Conservation (phyloP, 2,888 invertebrate genomes). For the Colostygia pectinataria region DNA sequence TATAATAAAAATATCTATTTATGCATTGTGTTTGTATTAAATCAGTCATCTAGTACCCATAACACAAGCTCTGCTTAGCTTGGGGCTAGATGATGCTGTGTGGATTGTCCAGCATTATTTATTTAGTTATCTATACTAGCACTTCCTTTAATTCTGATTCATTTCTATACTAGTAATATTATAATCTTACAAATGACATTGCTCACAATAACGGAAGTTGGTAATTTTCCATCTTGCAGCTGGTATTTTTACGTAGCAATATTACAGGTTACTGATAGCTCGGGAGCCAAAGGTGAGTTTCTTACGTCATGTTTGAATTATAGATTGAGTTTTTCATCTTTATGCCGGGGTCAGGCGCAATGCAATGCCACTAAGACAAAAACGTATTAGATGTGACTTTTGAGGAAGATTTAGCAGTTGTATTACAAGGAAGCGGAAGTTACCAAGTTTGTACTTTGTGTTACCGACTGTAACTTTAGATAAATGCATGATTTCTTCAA, state of each 20-base stretch:
- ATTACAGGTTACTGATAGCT: neutral
- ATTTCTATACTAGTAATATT: neutral
- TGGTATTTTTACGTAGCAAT: neutral
- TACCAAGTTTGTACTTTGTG: no score
- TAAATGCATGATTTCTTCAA: no score
- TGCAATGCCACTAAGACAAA: neutral
- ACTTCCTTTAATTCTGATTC: neutral
- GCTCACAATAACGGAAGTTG: constrained; percentile 10
- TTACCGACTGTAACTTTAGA: no score
- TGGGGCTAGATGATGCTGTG: no score
- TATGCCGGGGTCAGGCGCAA: constrained; percentile 3
- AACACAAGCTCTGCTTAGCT: no score
- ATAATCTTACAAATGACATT: neutral
- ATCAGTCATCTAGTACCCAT: no score
- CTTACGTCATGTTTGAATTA: constrained; percentile 4
- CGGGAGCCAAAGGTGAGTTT: constrained; percentile 2
- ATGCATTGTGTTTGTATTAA: no score
- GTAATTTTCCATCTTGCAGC: constrained; percentile 18
- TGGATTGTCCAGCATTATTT: no score
- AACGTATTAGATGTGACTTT: no score
- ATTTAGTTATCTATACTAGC: neutral
- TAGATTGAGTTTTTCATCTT: constrained; percentile 1
- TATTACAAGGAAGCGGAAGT: no score
- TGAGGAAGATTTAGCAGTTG: no score
- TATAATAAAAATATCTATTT: no score